phyloP scores from a whole-genome alignment of 2,113 vertebrate genomes.

The Oncorhynchus kisutch region DNA sequence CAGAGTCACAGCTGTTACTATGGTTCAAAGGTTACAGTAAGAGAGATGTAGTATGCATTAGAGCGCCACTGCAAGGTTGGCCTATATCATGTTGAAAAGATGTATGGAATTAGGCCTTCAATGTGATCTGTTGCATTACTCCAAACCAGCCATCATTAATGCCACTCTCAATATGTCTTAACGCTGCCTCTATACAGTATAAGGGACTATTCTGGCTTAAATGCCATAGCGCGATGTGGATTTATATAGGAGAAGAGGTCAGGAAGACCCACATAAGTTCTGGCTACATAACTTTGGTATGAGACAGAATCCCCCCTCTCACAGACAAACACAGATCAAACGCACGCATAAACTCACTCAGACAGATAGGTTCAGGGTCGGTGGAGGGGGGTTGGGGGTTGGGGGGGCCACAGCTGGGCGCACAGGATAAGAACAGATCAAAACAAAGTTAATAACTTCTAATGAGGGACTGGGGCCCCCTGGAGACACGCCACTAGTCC shows the following conservation, averaged over 20 bases:
- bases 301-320: not conserved
- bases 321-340: constrained; percentile 1
- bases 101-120: not conserved
- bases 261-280: constrained; percentile 33
- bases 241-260: constrained; percentile 1
- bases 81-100: no score
- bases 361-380: constrained; percentile 30
- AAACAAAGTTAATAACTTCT: constrained; percentile 74
- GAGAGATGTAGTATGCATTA: not conserved
- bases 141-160: not conserved
- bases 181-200: not conserved
- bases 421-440: constrained; percentile 74
- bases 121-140: not conserved
- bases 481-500: constrained; percentile 40
- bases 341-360: not conserved
- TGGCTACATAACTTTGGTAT: constrained; percentile 25
- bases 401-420: constrained; percentile 52
- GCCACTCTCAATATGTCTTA: not conserved
- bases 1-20: not conserved
- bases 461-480: constrained; percentile 69
- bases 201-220: not conserved
- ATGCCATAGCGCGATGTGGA: not conserved
- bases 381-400: constrained; percentile 20
- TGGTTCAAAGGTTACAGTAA: not conserved
- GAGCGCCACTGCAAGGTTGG: not conserved